These are phyloP conservation scores for Marcusenius ussheri DNA, from an alignment of 2,113 vertebrate genomes.

Conservation along the genomic window DNA sequence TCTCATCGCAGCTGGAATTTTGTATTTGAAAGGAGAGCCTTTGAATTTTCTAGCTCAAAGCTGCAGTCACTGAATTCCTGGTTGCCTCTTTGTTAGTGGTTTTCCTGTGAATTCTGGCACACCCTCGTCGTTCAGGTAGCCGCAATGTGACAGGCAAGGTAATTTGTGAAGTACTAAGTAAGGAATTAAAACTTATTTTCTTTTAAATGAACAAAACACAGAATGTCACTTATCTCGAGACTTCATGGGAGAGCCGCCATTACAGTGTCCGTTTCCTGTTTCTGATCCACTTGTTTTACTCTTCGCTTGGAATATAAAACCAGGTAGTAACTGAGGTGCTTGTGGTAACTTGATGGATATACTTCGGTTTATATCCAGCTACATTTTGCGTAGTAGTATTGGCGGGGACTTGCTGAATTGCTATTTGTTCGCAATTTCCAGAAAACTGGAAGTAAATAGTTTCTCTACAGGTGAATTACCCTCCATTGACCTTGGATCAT, in stretches of 20 bases:
- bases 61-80: neutral
- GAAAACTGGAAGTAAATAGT: neutral
- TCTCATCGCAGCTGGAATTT: neutral
- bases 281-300: neutral
- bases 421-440: neutral
- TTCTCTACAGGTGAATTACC: neutral
- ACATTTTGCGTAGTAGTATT: neutral
- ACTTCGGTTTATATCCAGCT: neutral
- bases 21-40: neutral
- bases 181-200: neutral
- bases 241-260: neutral
- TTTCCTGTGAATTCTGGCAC: neutral
- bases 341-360: neutral
- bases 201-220: neutral
- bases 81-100: neutral
- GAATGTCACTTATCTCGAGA: neutral
- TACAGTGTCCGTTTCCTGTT: neutral
- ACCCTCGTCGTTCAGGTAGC: neutral
- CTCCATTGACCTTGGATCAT: neutral
- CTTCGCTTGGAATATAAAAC: neutral
- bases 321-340: neutral
- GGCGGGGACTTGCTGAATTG: neutral
- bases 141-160: neutral
- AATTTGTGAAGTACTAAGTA: neutral
- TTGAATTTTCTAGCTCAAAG: neutral